phyloP scores from a whole-genome alignment of 2,888 invertebrate species.

The Pseudeuparius sepicola region DNA sequence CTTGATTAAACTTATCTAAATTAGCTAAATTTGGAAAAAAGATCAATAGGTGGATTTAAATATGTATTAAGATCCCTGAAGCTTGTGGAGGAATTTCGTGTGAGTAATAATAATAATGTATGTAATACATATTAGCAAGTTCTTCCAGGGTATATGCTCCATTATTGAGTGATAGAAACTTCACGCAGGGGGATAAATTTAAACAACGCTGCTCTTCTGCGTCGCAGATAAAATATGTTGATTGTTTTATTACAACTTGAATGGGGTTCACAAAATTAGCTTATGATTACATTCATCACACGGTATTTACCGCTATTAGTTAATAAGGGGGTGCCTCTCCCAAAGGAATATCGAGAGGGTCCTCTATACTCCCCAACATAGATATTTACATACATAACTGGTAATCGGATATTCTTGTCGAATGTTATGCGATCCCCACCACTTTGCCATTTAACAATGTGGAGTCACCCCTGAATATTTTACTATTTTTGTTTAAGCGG shows the following conservation, averaged over 20 bases:
- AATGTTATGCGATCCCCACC: constrained; percentile 21
- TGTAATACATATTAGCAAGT: too few relatives aligned
- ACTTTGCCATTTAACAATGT: too few relatives aligned
- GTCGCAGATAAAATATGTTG: constrained; percentile 37
- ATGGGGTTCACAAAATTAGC: constrained; percentile 35
- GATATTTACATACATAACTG: constrained; percentile 34
- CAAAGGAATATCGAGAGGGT: constrained; percentile 28
- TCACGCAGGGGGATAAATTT: constrained; percentile 29
- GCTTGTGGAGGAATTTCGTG: too few relatives aligned
- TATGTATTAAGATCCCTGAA: too few relatives aligned
- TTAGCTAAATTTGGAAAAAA: too few relatives aligned
- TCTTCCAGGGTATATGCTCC: too few relatives aligned
- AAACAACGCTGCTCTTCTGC: constrained; percentile 29
- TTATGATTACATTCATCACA: constrained; percentile 41
- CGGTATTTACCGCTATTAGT: constrained; percentile 42
- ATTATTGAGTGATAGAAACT: constrained; percentile 28
- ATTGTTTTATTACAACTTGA: constrained; percentile 38
- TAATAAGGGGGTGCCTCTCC: constrained; percentile 37
- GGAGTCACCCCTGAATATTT: constrained; percentile 1
- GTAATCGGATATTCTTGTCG: constrained; percentile 32
- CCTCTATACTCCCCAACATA: constrained; percentile 27
- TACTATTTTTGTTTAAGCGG: too few relatives aligned
- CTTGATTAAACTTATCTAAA: too few relatives aligned
- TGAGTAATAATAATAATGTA: too few relatives aligned
- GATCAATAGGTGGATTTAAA: too few relatives aligned